Evolutionary conservation across 1,140 invertebrate species (phyloP), one percentile per base, ranked within the genome.

Genomic region (Helicoverpa armigera): DNA sequence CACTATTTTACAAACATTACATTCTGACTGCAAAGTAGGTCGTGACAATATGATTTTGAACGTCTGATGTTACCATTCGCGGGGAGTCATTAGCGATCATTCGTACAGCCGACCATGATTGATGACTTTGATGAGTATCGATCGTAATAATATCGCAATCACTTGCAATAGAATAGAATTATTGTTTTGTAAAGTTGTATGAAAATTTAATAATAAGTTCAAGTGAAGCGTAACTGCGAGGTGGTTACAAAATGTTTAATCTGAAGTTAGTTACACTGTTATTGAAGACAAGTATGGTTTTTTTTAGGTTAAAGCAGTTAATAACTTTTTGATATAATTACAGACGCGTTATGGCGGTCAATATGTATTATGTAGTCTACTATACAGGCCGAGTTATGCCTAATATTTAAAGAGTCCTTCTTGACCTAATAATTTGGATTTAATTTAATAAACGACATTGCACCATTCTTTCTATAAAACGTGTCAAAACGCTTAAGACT

Each of bases 81-180:
- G 70, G 80, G 31, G 67, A 63, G 83, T 90, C 88, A 91, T 91
- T 90, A 90, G 85, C 74, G 82, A 84, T 74, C 83, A 88, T 87
- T 87, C 81, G 85, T 85, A 84, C 74, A 87, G 74, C 79, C 70
- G 60, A 29, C 61, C 75, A 75, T 58, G 82, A 82, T 82, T 90
- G 87, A 91, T 83, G 61, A 69, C 51, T 83, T 88, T 86, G 86
- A 91, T 90, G 89, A 84, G 84, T 78, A 84, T 84, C 79, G 86
- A 86, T 80, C 58, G 70, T 65, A 74, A 80, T 87, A 77, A 85
- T 86, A 85, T 85, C 84, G 85, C 81, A 90, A 88, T 85, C 83
- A 85, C n/a, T 86, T 83, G 83, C 86, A 84, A 83, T 79, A 81
- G 48, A 81, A 61, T 60, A 77, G 76, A 82, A 84, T 83, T 84